Evolutionary conservation across 2,888 invertebrate genomes (phyloP).

Genomic region (Amiota mariae): DNA sequence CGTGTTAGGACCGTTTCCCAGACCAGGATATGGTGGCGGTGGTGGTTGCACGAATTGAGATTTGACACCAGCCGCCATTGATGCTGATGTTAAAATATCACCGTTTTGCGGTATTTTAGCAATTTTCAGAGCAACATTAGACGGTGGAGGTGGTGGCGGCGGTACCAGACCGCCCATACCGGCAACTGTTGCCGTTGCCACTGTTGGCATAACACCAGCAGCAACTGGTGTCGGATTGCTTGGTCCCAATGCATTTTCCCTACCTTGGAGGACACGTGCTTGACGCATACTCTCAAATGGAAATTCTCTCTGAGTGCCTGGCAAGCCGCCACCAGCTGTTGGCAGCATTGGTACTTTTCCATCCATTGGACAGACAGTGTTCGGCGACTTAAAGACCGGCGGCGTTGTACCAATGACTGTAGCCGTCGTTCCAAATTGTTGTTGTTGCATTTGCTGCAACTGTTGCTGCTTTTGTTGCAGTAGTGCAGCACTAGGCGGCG

Average conservation of each 20-base stretch:
- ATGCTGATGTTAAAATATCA: slow-evolving; percentile 51
- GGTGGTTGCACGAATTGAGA: slow-evolving; percentile 71
- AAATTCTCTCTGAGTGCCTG: slow-evolving; percentile 76
- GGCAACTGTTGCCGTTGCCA: slow-evolving; percentile 36
- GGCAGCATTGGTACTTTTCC: slow-evolving; percentile 79
- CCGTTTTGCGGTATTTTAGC: slow-evolving; percentile 62
- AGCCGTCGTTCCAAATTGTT: slow-evolving; percentile 48
- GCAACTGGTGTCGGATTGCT: slow-evolving; percentile 40
- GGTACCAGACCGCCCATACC: slow-evolving; percentile 51
- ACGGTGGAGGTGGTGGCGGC: slow-evolving; percentile 46
- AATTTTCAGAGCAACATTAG: slow-evolving; percentile 66
- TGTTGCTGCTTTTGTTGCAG: slow-evolving; percentile 26
- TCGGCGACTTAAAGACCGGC: slow-evolving; percentile 82
- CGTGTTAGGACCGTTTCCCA: slow-evolving; percentile 43
- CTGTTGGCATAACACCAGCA: slow-evolving; percentile 31
- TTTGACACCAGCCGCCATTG: slow-evolving; percentile 51
- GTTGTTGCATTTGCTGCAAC: slow-evolving; percentile 51
- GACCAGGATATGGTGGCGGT: slow-evolving; percentile 71
- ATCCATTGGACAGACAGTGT: slow-evolving; percentile 90
- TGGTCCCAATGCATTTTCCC: slow-evolving; percentile 77
- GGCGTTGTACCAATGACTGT: slow-evolving; percentile 52
- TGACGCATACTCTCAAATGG: slow-evolving; percentile 95
- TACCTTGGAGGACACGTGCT: slow-evolving; percentile 87
- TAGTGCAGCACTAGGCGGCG: slow-evolving; percentile 41
- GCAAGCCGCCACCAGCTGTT: slow-evolving; percentile 74